Percentiles rank a stretch among this genome's conserved stretches.
Evolutionary conservation across 2,888 invertebrate species (phyloP).

Genomic region (Azorinus chamasolen): DNA sequence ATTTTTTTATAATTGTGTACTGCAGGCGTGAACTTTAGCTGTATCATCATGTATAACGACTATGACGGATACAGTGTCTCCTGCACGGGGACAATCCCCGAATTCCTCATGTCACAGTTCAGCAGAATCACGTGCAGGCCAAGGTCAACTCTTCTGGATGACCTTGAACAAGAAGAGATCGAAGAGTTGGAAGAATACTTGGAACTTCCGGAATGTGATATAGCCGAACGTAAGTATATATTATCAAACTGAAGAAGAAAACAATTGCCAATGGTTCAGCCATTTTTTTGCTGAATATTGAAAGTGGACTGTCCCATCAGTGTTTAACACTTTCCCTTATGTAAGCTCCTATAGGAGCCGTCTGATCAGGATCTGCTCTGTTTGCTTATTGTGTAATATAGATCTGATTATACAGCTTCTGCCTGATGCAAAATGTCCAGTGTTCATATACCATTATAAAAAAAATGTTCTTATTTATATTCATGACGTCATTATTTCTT

Average conservation of each 20-base stretch:
- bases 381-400: no score
- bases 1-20: no score
- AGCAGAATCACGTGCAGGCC: slow-evolving; percentile 54
- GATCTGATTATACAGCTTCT: no score
- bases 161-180: slow-evolving; percentile 9
- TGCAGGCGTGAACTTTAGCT: slow-evolving; percentile 43
- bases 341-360: no score
- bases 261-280: not conserved
- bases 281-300: not conserved
- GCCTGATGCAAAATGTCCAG: no score
- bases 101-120: slow-evolving; percentile 45
- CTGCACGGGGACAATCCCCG: slow-evolving; percentile 47
- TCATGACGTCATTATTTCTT: no score
- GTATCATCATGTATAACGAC: slow-evolving; percentile 45
- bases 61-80: slow-evolving; percentile 48
- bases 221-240: slow-evolving; percentile 40
- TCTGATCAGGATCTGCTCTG: no score
- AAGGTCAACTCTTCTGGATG: slow-evolving; percentile 38
- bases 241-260: not conserved
- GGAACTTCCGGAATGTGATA: slow-evolving; percentile 44
- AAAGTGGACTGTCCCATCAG: no score
- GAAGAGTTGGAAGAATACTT: slow-evolving; percentile 37
- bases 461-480: no score
- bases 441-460: no score
- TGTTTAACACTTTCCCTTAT: no score